A percentile compares a stretch with the other conserved stretches of the same genome.
Evolutionary conservation across 1,140 invertebrate genomes (phyloP).

Genomic region (Phymastichus coffea): DNA sequence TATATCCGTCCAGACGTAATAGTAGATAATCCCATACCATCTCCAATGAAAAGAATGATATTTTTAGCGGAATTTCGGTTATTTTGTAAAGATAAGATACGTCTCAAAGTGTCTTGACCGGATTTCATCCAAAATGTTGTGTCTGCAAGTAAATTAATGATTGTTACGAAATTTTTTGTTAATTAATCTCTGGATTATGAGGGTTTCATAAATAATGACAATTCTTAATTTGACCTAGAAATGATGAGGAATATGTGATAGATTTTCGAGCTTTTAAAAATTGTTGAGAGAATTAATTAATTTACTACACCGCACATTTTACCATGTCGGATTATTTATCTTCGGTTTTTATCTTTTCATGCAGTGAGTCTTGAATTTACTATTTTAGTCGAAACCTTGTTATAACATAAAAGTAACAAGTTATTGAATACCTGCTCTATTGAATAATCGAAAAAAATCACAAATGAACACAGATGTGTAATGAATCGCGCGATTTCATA

Average conservation of each 20-base stretch:
- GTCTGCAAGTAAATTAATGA: slow-evolving; percentile 34
- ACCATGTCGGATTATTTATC: no score
- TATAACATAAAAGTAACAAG: not conserved
- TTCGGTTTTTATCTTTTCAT: no score
- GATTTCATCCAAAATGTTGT: slow-evolving; percentile 50
- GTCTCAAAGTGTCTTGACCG: slow-evolving; percentile 48
- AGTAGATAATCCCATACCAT: slow-evolving; percentile 73
- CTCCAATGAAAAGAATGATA: slow-evolving; percentile 70
- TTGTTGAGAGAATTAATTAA: not conserved
- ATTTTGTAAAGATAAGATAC: slow-evolving; percentile 44
- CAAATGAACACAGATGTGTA: not conserved
- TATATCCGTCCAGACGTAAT: slow-evolving; percentile 66
- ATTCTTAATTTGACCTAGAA: not conserved
- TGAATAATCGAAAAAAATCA: not conserved
- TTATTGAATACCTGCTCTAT: no score
- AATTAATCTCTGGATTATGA: slow-evolving; percentile 1
- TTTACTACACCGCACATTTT: no score
- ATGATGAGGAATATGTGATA: not conserved
- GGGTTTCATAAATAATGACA: not conserved
- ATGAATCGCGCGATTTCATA: no score
- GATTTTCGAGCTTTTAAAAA: not conserved
- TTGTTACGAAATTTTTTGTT: slow-evolving; percentile 2
- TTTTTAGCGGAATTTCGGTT: slow-evolving; percentile 65
- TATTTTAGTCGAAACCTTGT: not conserved
- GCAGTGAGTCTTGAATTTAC: not conserved